These are phyloP conservation scores for Stenodera caucasica DNA, from an alignment of 2,888 invertebrate species.

Conservation along the genomic window DNA sequence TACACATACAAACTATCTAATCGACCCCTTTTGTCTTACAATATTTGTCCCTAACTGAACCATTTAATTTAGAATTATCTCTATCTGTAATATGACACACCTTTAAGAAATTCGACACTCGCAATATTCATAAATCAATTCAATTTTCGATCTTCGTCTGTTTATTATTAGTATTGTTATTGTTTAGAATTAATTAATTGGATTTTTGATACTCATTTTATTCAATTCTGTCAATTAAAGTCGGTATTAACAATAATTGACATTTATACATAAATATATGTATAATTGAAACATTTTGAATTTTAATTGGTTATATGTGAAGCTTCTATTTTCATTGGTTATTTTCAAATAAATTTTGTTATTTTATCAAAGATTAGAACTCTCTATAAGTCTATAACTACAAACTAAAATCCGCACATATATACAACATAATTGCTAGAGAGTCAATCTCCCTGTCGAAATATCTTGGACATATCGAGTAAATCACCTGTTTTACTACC, in stretches of 20 bases:
- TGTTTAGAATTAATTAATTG: slow-evolving; percentile 1
- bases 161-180: neutral
- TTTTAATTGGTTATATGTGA: slow-evolving; percentile 37
- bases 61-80: neutral
- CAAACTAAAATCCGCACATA: neutral
- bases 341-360: slow-evolving; percentile 17
- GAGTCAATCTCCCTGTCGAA: slow-evolving; percentile 35
- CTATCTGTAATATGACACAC: neutral
- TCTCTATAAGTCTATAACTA: neutral
- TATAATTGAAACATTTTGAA: slow-evolving; percentile 33
- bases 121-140: neutral
- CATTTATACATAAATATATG: slow-evolving; percentile 12
- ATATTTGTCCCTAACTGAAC: slow-evolving; percentile 25
- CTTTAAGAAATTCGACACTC: neutral
- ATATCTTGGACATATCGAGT: slow-evolving; percentile 44
- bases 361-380: slow-evolving; percentile 3
- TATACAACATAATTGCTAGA: slow-evolving; percentile 41
- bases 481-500: slow-evolving; percentile 50
- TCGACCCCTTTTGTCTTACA: slow-evolving; percentile 52
- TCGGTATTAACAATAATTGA: neutral
- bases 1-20: slow-evolving; percentile 55
- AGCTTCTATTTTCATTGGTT: slow-evolving; percentile 31
- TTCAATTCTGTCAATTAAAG: neutral
- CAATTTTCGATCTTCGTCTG: neutral
- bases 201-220: neutral